Base-by-base conservation (phyloP, 2,113 vertebrate genomes). In the Pyrgilauda ruficollis region DNA sequence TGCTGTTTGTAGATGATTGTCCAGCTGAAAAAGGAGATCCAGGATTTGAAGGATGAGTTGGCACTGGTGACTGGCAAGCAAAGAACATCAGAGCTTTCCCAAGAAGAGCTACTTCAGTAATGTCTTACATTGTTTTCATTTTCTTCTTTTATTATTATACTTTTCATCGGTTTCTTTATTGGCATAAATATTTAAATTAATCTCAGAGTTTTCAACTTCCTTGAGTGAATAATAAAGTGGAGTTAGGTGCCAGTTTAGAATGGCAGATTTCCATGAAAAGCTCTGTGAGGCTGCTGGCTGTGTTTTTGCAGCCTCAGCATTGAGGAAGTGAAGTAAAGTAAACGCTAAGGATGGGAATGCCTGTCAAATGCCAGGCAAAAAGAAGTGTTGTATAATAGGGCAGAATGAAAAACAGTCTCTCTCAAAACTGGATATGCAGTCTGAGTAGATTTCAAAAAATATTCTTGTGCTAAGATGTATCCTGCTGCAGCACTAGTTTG, bases 31-130 rank as follows among this genome's bases (percentile, higher is more conserved):
- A 98, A 98, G 80, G 99, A 99, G 96, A 96, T 99, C 89, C 98
- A 98, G 92, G 97, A 97, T 28, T 95, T 99, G 96, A 99, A 98
- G 96, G 98, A 99, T 72, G 99, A 99, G 93, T 97, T 99, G 92
- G 96, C 95, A 5, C 74, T 99, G 91, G 94, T 98, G 91, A 99
- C 98, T 7, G 99, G 99, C 74, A 97, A 98, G 93, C 97, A 96
- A 95, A 98, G 98, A 95, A 97, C 96, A 0, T 98, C 99, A 74
- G 97, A 96, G 10, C 98, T 99, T 56, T 98, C 98, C 37, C 95
- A 96, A 56, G 98, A 98, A 30, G 99, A 99, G 70, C 97, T 98
- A 52, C 95, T 98, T 39, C 98, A 96, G 99, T 99, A 99, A 90
- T 98, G 62, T 49, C 53, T 92, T 63, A 70, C 35, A 37, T 61